Conservation (phyloP, 2,888 invertebrate genomes). For the Caenorhabditis sp. region DNA sequence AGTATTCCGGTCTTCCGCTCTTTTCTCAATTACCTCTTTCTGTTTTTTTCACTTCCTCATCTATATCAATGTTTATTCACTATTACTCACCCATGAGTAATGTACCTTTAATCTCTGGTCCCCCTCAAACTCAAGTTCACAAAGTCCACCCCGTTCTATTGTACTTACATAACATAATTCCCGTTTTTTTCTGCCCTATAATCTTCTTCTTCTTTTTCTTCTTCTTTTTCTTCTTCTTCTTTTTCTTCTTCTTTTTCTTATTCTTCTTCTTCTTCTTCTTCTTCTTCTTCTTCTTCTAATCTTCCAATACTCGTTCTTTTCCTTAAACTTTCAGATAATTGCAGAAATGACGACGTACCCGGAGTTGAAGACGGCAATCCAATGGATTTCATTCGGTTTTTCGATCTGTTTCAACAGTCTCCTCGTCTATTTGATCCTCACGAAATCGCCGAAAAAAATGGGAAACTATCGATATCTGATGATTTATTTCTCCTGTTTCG, state of each 20-base stretch:
- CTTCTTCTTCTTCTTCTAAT: neutral
- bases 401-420: conserved; percentile 31
- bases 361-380: conserved; percentile 21
- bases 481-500: conserved; percentile 48
- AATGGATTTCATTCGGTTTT: conserved; percentile 17
- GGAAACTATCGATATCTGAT: conserved; percentile 46
- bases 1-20: too few species aligned
- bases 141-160: too few species aligned
- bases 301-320: neutral
- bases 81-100: too few species aligned
- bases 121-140: too few species aligned
- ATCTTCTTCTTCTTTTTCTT: neutral
- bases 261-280: neutral
- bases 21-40: too few species aligned
- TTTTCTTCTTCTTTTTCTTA: neutral
- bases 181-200: too few species aligned
- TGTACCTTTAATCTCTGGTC: too few species aligned
- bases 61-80: too few species aligned
- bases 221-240: neutral
- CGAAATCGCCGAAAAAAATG: conserved; percentile 46
- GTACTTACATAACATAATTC: too few species aligned
- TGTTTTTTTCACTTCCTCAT: too few species aligned
- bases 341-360: conserved; percentile 11
- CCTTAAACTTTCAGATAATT: neutral
- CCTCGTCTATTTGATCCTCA: conserved; percentile 36